These are phyloP conservation scores for Trileptium ribeirensis DNA, from an alignment of 2,888 invertebrate genomes.

Conservation along the genomic window DNA sequence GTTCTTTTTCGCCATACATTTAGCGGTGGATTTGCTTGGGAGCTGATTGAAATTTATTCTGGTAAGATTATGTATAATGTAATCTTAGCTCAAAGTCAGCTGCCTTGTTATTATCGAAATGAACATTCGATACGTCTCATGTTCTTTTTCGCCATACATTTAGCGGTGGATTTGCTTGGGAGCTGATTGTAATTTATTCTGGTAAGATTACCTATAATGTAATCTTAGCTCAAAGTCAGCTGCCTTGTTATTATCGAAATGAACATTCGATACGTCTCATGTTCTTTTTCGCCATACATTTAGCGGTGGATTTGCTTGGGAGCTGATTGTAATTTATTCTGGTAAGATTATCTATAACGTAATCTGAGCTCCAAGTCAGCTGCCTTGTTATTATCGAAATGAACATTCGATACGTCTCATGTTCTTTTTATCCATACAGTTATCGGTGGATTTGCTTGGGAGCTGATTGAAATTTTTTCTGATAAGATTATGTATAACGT, in stretches of 20 bases:
- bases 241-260: constrained; percentile 38
- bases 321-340: neutral
- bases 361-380: too few species aligned
- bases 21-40: constrained; percentile 7
- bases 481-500: too few species aligned
- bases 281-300: neutral
- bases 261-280: constrained; percentile 34
- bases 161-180: constrained; percentile 7
- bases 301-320: constrained; percentile 7
- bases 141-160: neutral
- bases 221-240: constrained; percentile 41
- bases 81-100: constrained; percentile 41
- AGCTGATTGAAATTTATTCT: neutral
- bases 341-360: too few species aligned
- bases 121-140: constrained; percentile 34
- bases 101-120: constrained; percentile 38
- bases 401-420: too few species aligned
- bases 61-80: constrained; percentile 45
- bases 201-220: constrained; percentile 45
- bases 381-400: too few species aligned
- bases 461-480: too few species aligned
- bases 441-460: too few species aligned
- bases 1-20: neutral
- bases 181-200: neutral
- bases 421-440: too few species aligned